Evolutionary conservation across 1,140 invertebrate genomes (phyloP).

Genomic region (Octopus bimaculoides): DNA sequence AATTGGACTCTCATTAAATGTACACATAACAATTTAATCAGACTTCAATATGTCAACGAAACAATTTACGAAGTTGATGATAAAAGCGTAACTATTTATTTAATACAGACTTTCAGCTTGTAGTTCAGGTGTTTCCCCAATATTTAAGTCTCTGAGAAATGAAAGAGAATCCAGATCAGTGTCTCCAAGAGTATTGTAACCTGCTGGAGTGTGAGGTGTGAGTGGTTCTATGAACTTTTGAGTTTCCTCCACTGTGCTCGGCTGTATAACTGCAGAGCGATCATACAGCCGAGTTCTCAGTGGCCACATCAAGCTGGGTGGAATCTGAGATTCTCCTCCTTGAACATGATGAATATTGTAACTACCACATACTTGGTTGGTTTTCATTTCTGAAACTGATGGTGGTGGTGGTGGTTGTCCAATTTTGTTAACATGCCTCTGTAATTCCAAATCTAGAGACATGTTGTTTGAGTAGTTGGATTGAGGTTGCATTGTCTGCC

Average conservation of each 20-base stretch:
- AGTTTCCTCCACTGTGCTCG: slow-evolving; percentile 22
- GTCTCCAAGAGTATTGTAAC: slow-evolving; percentile 43
- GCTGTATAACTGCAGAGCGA: background rate
- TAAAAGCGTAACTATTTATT: background rate
- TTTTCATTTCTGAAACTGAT: background rate
- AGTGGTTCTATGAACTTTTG: slow-evolving; percentile 35
- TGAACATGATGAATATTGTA: slow-evolving; percentile 12
- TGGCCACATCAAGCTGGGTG: slow-evolving; percentile 17
- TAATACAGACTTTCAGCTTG: slow-evolving; percentile 17
- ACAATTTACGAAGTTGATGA: background rate
- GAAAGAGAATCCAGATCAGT: slow-evolving; percentile 43
- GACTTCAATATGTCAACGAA: too few relatives aligned
- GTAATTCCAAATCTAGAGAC: background rate
- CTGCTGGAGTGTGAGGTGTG: slow-evolving; percentile 47
- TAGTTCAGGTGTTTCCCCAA: slow-evolving; percentile 38
- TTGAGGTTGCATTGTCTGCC: slow-evolving; percentile 7
- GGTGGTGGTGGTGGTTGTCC: slow-evolving; percentile 12
- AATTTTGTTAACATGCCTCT: slow-evolving; percentile 15
- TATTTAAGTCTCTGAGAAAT: slow-evolving; percentile 51
- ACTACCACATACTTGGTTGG: background rate
- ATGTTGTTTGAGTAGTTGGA: slow-evolving; percentile 15
- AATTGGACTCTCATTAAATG: too few relatives aligned
- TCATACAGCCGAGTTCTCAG: slow-evolving; percentile 26
- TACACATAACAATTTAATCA: too few relatives aligned
- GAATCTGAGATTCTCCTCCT: background rate